A percentile compares a stretch with the other conserved stretches of the same genome.
These are phyloP conservation scores for Volucella bombylans DNA, from an alignment of 2,888 invertebrate species.

Conservation along the genomic window DNA sequence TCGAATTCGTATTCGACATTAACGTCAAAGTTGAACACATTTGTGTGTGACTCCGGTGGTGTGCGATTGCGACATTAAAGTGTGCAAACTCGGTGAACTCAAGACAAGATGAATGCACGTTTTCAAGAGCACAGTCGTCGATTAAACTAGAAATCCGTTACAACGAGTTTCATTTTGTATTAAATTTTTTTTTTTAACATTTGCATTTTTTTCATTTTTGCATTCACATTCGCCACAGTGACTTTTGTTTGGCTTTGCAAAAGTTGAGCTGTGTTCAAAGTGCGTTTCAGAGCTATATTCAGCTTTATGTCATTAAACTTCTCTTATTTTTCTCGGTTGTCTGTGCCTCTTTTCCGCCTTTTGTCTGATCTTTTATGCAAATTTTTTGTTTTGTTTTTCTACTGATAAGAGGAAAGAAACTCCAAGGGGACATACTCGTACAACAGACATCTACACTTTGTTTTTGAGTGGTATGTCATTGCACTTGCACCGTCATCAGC, in stretches of 20 bases:
- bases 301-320: conserved; percentile 57
- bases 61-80: too few relatives aligned
- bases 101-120: conserved; percentile 58
- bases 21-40: too few relatives aligned
- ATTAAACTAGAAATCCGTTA: conserved; percentile 71
- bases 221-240: conserved; percentile 43
- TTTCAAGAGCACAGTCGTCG: conserved; percentile 64
- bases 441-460: conserved; percentile 29
- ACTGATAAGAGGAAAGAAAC: conserved; percentile 41
- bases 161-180: conserved; percentile 40
- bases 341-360: conserved; percentile 20
- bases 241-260: conserved; percentile 24
- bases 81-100: conserved; percentile 49
- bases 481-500: conserved; percentile 65
- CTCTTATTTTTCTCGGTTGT: conserved; percentile 24
- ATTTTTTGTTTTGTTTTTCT: conserved; percentile 29
- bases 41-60: too few relatives aligned
- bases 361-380: conserved; percentile 41
- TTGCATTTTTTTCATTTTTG: conserved; percentile 14
- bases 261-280: conserved; percentile 15
- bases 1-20: too few relatives aligned
- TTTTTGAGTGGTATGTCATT: conserved; percentile 43
- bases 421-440: conserved; percentile 14
- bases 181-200: neutral
- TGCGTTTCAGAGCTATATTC: conserved; percentile 28